Base-by-base conservation (phyloP, 2,888 invertebrate genomes). In the Latheticus oryzae region DNA sequence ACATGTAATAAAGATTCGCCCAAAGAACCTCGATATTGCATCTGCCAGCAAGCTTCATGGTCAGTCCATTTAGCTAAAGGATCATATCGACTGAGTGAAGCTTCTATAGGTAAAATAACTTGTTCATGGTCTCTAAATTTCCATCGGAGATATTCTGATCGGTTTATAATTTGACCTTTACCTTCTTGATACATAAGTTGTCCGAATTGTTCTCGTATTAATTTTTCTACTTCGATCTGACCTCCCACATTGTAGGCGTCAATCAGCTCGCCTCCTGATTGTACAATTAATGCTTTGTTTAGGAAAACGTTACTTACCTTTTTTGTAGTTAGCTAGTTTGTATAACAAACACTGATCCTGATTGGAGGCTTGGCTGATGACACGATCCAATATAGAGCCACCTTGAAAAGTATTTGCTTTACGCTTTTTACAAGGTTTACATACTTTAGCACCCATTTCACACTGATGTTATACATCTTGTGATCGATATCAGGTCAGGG, bases 11-110 rank as follows among this genome's bases (percentile, higher is more conserved):
- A 81, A 2, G 93, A 95, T 80, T 99, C 98, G 0, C 98, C 98
- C 0, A 98, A 82, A 0, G 95, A 93, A 0, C 98, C 98, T 5
- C 98, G 84, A 75, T 93, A 94, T 72, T 94, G 92, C 90, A 99
- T 93, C 78, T 96, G 94, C 98, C 98, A 99, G 76, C 97, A 97
- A 0, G 96, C 96, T 63, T 91, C 90, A 78, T 95, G 95, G 74
- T 95, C 93, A 61, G 83, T 83, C 93, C 94, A 94, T 72, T 91
- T 91, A 0, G 91, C 90, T 13, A 95, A 80, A 0, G 95, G 94
- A 76, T 95, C 95, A 73, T 93, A 91, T 0, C 88, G 86, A 13
- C 93, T 90, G 0, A 93, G 80, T 0, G 90, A 91, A 0, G 93
- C 91, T 76, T 94, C 93, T 57, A 94, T 93, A 2, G 93, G 93